A percentile compares a stretch with the other conserved stretches of the same genome.
Evolutionary conservation across 2,888 invertebrate species (phyloP).

Genomic region (Calliopum simillimum): DNA sequence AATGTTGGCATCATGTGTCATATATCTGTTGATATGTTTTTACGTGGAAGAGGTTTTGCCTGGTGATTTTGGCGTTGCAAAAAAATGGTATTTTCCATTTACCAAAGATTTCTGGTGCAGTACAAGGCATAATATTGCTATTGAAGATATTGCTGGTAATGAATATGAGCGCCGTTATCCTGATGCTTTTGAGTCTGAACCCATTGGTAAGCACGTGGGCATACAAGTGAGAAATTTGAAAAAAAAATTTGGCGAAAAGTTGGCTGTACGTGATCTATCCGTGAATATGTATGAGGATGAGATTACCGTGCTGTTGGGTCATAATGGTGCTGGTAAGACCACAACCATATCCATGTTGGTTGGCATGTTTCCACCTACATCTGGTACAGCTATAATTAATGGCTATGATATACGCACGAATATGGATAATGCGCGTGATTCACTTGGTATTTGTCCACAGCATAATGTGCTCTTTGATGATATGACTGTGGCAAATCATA

Average conservation of each 20-base stretch:
- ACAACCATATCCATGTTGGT: conserved; percentile 93
- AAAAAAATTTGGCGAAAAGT: conserved; percentile 71
- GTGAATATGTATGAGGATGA: conserved; percentile 87
- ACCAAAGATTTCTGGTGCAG: conserved; percentile 69
- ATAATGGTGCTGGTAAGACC: conserved; percentile 87
- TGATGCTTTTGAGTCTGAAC: conserved; percentile 46
- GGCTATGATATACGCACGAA: conserved; percentile 76
- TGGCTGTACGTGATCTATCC: conserved; percentile 75
- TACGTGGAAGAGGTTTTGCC: conserved; percentile 88
- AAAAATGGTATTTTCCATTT: conserved; percentile 82
- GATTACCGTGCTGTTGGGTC: conserved; percentile 83
- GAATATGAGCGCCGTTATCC: conserved; percentile 7
- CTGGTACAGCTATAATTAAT: conserved; percentile 77
- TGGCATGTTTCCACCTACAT: conserved; percentile 75
- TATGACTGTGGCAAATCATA: conserved; percentile 82
- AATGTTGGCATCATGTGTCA: conserved; percentile 60
- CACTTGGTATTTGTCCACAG: conserved; percentile 84
- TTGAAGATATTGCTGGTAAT: conserved; percentile 24
- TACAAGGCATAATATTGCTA: neutral
- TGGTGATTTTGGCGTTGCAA: conserved; percentile 84
- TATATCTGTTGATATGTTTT: conserved; percentile 78
- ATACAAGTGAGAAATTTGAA: conserved; percentile 71
- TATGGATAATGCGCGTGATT: conserved; percentile 72
- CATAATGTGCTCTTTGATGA: conserved; percentile 85
- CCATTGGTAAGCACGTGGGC: conserved; percentile 65